phyloP scores from a whole-genome alignment of 2,797 vertebrate genomes.

The Periophthalmus magnuspinnatus region DNA sequence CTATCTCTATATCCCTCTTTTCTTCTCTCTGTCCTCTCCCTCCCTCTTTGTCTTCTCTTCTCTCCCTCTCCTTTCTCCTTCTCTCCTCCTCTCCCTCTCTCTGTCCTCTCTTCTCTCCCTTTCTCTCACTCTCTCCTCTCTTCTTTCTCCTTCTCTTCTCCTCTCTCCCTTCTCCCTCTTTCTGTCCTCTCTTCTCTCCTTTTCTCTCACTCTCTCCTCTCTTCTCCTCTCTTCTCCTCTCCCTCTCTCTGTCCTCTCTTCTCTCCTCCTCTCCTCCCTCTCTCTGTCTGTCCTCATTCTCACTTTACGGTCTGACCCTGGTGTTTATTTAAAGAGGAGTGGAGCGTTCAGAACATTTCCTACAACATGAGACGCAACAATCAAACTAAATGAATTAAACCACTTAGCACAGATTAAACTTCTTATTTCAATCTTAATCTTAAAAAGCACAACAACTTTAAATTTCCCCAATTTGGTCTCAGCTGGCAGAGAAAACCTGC shows the following conservation, averaged over 20 bases:
- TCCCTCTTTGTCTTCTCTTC: no score
- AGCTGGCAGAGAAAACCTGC: slow-evolving; percentile 15
- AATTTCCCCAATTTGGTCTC: slow-evolving; percentile 26
- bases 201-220: no score
- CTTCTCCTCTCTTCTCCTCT: no score
- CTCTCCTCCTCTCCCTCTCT: no score
- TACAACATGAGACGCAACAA: slow-evolving; percentile 14
- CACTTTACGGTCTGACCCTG: slow-evolving; percentile 37
- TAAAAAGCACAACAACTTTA: neutral
- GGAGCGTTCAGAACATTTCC: slow-evolving; percentile 9
- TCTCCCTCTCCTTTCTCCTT: no score
- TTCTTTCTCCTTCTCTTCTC: no score
- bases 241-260: neutral
- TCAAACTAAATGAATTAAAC: neutral
- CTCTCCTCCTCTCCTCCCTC: no score
- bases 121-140: no score
- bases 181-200: no score
- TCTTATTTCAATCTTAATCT: neutral
- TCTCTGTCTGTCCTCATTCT: slow-evolving; percentile 14
- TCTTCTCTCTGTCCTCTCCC: no score
- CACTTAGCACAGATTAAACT: neutral
- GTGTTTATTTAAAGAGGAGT: slow-evolving; percentile 27
- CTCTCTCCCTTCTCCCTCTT: no score
- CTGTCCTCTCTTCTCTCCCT: rapidly evolving
- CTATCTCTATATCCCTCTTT: no score